Evolutionary conservation across 2,888 invertebrate species (phyloP).

Genomic region (Stratiomys singularior): DNA sequence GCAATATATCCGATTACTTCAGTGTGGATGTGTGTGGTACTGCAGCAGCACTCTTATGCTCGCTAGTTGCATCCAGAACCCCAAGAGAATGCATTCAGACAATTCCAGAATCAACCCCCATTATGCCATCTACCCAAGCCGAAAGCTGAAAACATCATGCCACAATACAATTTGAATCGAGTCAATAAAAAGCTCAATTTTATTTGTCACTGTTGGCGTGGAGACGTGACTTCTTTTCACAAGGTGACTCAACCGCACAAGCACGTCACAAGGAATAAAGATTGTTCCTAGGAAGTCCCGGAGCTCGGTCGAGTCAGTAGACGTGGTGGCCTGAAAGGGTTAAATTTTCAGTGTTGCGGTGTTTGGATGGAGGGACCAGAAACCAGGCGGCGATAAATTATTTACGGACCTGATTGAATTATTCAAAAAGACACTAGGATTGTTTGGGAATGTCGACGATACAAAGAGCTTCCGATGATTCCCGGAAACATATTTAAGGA

Average conservation of each 20-base stretch:
- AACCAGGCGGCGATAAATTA: conserved; percentile 40
- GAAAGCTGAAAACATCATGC: conserved; percentile 42
- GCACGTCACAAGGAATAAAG: conserved; percentile 13
- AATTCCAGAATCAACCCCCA: conserved; percentile 21
- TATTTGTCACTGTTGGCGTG: conserved; percentile 56
- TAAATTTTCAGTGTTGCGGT: conserved; percentile 43
- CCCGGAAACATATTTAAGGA: conserved; percentile 15
- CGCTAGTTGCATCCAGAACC: conserved; percentile 30
- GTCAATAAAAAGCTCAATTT: conserved; percentile 57
- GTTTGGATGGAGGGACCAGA: not conserved
- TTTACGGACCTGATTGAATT: conserved; percentile 45
- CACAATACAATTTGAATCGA: conserved; percentile 56
- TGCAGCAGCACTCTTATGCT: not conserved
- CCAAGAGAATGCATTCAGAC: conserved; percentile 33
- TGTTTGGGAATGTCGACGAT: conserved; percentile 22
- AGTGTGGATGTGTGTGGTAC: not conserved
- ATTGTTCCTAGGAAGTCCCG: not conserved
- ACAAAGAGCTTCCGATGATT: conserved; percentile 9
- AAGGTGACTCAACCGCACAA: conserved; percentile 15
- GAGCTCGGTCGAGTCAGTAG: conserved; percentile 4
- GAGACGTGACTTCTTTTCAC: conserved; percentile 55
- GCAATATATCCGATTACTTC: not conserved
- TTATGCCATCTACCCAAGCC: conserved; percentile 19
- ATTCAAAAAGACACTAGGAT: conserved; percentile 44
- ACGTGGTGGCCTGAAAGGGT: conserved; percentile 26